Base-by-base conservation (phyloP, 2,888 invertebrate genomes). In the Dinocampus coccinellae region DNA sequence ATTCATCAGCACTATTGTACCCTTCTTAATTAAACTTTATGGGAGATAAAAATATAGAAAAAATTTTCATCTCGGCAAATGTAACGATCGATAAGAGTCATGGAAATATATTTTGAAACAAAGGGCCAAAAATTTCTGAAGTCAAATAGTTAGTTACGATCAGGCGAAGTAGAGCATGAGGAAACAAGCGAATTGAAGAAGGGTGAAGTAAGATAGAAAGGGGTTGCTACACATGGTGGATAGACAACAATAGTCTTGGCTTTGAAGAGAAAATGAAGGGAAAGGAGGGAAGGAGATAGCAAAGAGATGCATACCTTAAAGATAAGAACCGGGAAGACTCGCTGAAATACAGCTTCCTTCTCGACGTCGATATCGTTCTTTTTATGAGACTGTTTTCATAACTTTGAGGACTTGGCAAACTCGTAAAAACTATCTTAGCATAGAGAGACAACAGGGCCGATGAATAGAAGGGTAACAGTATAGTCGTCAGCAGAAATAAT, bases 351-450 rank as follows among this genome's bases (percentile, higher is more conserved):
- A 22, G n/a, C 29, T 53, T 65, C 69, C 34, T 16, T 29, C 55
- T 61, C 47, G 65, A 52, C 63, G 22, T 47, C 52, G 58, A 29
- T 24, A 53, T 26, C 61, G 55, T 13, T 57, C 61, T 62, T 73
- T 75, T 78, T 77, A 75, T 73, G 77, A 76, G 74, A 75, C 77
- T 77, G 75, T 76, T 78, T 79, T 78, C 78, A 72, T 78, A 76
- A 78, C 76, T 75, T 75, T 72, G 75, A 75, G 73, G 71, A 75
- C 71, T 77, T 69, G 63, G 67, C 53, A 67, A 77, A 72, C 75
- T 77, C 77, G 76, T 78, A 75, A 79, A 80, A 78, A 75, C 78
- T 70, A 76, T 75, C 69, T 65, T 39, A 70, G 58, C 33, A 20
- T 20, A 65, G 67, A 64, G 42, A 72, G 72, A 68, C 53, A 69